Evolutionary conservation across 1,140 invertebrate species (phyloP), one percentile per base, ranked within the genome.

Genomic region (Drosophila ambigua): DNA sequence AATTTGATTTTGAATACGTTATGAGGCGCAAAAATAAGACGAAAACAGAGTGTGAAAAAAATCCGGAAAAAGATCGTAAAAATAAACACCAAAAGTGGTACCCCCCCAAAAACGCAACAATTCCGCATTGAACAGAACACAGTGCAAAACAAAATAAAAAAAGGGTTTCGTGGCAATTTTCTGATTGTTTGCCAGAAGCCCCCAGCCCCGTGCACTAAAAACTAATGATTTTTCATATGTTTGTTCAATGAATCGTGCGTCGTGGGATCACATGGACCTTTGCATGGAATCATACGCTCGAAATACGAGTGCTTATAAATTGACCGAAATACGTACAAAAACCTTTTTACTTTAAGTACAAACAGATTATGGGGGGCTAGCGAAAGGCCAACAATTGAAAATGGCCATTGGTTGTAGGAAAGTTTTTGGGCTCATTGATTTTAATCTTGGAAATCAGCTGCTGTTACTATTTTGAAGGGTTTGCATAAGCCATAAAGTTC

Each of bases 181-280:
- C 79, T 87, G 83, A 87, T 87, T 87, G 83, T 87, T 87, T 88
- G 83, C 76, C 79, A 76, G 83, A 5, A 11, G 35, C 11, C 9
- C 75, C 75, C 61, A 20, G 20, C 20, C 20, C 20, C 20, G 20
- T 20, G 20, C 83, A 79, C 83, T 87, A 87, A 87, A 87, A 87
- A 83, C 83, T 88, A 87, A 87, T 87, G 83, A 87, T 87, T 89
- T 83, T 87, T 87, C 84, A 87, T 88, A 89, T 87, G 83, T 88
- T 87, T 87, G 83, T 24, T 77, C 79, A 88, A 88, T 87, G 83
- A 81, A 83, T 87, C 82, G 82, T 68, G 53, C 45, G 20, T 9
- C 23, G 53, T 9, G 60, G 41, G 31, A 13, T 46, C 46, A 35
- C 68, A 43, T 2, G 4, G 35, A 39, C 52, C 39, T 44, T 49